Percentiles rank a stretch among this genome's conserved stretches.
These are phyloP conservation scores for Battus philenor DNA, from an alignment of 1,140 invertebrate species.

Conservation along the genomic window DNA sequence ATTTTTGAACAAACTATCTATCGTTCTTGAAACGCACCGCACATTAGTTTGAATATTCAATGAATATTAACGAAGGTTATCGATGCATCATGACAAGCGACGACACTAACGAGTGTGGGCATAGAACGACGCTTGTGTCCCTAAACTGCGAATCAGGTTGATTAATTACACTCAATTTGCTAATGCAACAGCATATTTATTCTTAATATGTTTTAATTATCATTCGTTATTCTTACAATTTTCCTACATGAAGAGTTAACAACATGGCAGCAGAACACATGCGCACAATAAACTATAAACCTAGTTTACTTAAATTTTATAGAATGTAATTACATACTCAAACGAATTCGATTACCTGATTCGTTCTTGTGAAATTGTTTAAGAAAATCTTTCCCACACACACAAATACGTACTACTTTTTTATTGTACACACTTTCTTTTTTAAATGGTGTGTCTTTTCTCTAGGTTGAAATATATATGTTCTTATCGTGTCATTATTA, in stretches of 20 bases:
- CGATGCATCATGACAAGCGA: slow-evolving; percentile 4
- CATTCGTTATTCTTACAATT: background rate
- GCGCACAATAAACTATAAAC: slow-evolving; percentile 14
- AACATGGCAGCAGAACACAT: background rate
- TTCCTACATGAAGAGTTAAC: background rate
- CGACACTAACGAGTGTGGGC: slow-evolving; percentile 6
- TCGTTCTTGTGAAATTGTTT: slow-evolving; percentile 11
- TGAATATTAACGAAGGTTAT: slow-evolving; percentile 13
- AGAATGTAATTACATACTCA: slow-evolving; percentile 12
- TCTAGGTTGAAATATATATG: background rate
- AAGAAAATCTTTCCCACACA: slow-evolving; percentile 11
- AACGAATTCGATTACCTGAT: slow-evolving; percentile 14
- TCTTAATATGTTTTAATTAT: background rate
- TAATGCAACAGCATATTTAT: background rate
- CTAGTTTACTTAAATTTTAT: slow-evolving; percentile 16
- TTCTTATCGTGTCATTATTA: too few species aligned
- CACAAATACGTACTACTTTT: slow-evolving; percentile 14
- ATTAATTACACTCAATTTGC: background rate
- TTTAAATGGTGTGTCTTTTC: background rate
- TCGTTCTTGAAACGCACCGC: too few species aligned
- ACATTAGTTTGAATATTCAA: slow-evolving; percentile 4
- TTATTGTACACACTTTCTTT: slow-evolving; percentile 12
- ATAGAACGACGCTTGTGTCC: background rate
- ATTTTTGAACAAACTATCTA: too few species aligned
- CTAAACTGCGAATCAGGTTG: background rate